phyloP scores from a whole-genome alignment of 2,797 vertebrate genomes.

The Malurus leucopterus region DNA sequence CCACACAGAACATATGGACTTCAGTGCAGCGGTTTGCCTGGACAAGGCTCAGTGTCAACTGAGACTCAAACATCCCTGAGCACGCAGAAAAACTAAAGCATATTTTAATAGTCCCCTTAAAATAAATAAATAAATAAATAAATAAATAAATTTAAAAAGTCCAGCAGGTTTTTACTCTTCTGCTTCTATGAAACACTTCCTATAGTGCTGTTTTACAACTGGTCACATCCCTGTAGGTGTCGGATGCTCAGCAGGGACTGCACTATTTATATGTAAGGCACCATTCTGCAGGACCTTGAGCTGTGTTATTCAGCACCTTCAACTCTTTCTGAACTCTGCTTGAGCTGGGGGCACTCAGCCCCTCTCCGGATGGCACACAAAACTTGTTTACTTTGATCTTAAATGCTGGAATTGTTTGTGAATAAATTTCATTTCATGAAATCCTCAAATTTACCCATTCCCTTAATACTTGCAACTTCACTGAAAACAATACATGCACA shows the following conservation, averaged over 20 bases:
- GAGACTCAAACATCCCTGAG: constrained; percentile 3
- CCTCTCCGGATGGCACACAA: not conserved
- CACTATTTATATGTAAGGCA: not conserved
- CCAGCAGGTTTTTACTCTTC: not conserved
- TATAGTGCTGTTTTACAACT: not conserved
- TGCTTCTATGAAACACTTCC: not conserved
- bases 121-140: not conserved
- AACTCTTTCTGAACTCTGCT: not conserved
- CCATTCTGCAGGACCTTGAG: not conserved
- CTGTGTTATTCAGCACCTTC: not conserved
- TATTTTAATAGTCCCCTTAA: not conserved
- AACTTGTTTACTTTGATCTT: constrained; percentile 3
- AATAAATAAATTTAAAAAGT: not conserved
- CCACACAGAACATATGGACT: constrained; percentile 25
- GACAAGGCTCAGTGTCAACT: not conserved
- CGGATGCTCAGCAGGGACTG: not conserved
- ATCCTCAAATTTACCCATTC: not conserved
- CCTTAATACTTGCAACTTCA: not conserved
- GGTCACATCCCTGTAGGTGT: not conserved
- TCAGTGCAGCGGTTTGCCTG: not conserved
- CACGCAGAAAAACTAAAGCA: constrained; percentile 4
- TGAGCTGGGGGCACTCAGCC: not conserved
- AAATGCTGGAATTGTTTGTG: not conserved
- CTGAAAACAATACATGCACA: constrained; percentile 27
- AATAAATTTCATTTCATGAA: not conserved